Percentiles rank a stretch among this genome's conserved stretches.
Evolutionary conservation across 2,888 invertebrate genomes (phyloP).

Genomic region (Neoscelio sp.): DNA sequence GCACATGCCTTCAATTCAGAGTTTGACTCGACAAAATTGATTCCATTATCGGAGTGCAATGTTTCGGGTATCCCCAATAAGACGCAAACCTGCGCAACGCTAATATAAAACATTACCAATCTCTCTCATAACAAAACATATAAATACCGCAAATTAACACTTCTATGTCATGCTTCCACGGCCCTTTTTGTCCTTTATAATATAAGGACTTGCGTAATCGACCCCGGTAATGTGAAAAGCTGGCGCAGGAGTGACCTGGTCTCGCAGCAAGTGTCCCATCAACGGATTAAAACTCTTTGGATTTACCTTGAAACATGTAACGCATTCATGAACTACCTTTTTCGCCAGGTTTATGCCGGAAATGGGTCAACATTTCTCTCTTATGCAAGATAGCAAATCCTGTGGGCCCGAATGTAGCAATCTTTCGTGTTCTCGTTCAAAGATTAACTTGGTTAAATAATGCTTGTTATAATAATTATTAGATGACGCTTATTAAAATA

Average conservation of each 20-base stretch:
- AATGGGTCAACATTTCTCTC: slow-evolving; percentile 46
- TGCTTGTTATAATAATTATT: slow-evolving; percentile 14
- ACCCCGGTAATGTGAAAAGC: slow-evolving; percentile 8
- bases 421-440: slow-evolving; percentile 28
- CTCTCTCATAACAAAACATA: slow-evolving; percentile 10
- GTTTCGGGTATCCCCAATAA: slow-evolving; percentile 20
- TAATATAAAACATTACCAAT: neutral
- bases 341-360: slow-evolving; percentile 27
- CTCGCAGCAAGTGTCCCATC: slow-evolving; percentile 69
- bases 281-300: slow-evolving; percentile 52
- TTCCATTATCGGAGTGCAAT: slow-evolving; percentile 24
- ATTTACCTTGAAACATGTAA: slow-evolving; percentile 60
- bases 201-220: slow-evolving; percentile 18
- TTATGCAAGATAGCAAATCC: slow-evolving; percentile 17
- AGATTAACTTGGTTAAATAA: slow-evolving; percentile 25
- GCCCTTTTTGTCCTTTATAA: slow-evolving; percentile 18
- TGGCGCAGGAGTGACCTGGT: slow-evolving; percentile 1
- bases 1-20: slow-evolving; percentile 10
- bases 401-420: slow-evolving; percentile 41
- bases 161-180: slow-evolving; percentile 12
- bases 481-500: slow-evolving; percentile 25
- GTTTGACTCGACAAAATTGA: slow-evolving; percentile 15
- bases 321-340: slow-evolving; percentile 49
- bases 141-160: slow-evolving; percentile 17
- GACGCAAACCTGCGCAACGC: slow-evolving; percentile 13